A percentile compares a stretch with the other conserved stretches of the same genome.
These are phyloP conservation scores for Ctenochaetus hawaiiensis DNA, from an alignment of 2,797 vertebrate genomes.

Conservation along the genomic window DNA sequence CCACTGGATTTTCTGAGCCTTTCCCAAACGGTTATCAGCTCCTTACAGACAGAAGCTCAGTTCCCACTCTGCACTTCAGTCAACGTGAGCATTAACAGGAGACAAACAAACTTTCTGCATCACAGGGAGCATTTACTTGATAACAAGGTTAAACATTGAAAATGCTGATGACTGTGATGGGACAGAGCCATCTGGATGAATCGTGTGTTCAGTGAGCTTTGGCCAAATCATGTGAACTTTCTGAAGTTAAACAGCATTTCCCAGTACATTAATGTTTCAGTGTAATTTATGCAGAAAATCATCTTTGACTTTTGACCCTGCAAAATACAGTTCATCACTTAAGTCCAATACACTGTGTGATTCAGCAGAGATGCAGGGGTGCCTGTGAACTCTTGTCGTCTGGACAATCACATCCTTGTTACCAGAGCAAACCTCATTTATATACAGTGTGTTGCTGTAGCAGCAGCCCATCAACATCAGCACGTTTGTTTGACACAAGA, in stretches of 20 bases:
- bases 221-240: conserved; percentile 14
- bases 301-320: neutral
- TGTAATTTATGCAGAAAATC: neutral
- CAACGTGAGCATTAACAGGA: neutral
- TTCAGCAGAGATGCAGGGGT: too few species aligned
- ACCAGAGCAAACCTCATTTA: too few species aligned
- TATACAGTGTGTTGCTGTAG: too few species aligned
- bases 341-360: neutral
- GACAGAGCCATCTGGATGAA: conserved; percentile 68
- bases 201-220: neutral
- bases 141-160: conserved; percentile 72
- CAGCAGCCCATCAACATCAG: conserved; percentile 44
- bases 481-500: conserved; percentile 53
- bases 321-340: neutral
- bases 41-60: conserved; percentile 41
- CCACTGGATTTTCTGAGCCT: neutral
- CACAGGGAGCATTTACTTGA: conserved; percentile 29
- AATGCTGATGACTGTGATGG: conserved; percentile 48
- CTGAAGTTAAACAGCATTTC: neutral
- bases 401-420: too few species aligned
- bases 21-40: conserved; percentile 49
- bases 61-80: conserved; percentile 53
- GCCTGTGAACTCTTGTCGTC: too few species aligned
- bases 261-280: neutral
- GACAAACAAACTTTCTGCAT: conserved; percentile 36